Conservation (phyloP, 30 jellyfish, hydroid and myxozoan species). For the Morbakka virulenta region DNA sequence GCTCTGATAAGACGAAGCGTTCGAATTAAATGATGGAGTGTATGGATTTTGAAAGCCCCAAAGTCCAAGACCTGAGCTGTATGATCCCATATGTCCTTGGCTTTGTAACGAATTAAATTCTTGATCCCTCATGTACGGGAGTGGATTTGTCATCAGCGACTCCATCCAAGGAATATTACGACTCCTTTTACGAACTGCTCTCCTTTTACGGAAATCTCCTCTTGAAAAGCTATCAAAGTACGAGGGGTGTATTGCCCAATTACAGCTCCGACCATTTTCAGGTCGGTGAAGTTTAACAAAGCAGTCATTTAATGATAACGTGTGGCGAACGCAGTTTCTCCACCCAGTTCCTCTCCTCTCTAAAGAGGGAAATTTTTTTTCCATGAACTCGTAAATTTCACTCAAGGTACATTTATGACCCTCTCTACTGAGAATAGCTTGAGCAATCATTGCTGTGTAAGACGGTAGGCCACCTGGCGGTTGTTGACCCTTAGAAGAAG, state of each 20-base stretch:
- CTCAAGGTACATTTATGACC: conserved; percentile 78
- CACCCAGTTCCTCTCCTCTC: conserved; percentile 95
- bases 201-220: conserved; percentile 32
- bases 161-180: background rate
- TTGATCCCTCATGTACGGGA: background rate
- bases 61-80: background rate
- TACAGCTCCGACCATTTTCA: conserved; percentile 96
- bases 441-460: conserved; percentile 96
- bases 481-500: background rate
- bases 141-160: background rate
- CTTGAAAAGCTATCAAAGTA: conserved; percentile 83
- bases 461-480: conserved; percentile 36
- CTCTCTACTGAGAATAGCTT: conserved; percentile 82
- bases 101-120: background rate
- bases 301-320: conserved; percentile 92
- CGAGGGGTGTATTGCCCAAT: conserved; percentile 99
- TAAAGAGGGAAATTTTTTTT: conserved; percentile 71
- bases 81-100: background rate
- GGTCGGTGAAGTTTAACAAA: conserved; percentile 93
- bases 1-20: background rate
- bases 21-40: background rate
- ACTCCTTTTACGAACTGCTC: background rate
- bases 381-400: conserved; percentile 90
- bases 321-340: conserved; percentile 98
- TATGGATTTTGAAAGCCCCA: background rate